Conservation (phyloP, 2,888 invertebrate genomes). For the Epinotia nisella region DNA sequence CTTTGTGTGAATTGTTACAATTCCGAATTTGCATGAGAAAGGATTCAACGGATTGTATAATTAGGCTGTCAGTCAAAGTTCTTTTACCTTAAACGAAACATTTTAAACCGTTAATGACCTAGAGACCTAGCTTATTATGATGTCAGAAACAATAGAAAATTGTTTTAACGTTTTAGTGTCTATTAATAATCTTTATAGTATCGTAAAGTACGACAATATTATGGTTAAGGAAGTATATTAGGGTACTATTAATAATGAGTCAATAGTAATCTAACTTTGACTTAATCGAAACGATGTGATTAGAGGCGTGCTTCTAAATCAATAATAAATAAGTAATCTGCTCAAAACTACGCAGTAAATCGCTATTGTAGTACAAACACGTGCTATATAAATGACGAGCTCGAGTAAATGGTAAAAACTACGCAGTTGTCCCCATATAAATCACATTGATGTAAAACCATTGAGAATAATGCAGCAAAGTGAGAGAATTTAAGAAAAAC, state of each 20-base stretch:
- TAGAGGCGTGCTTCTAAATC: slow-evolving; percentile 45
- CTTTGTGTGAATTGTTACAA: slow-evolving; percentile 51
- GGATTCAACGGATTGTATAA: slow-evolving; percentile 38
- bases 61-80: slow-evolving; percentile 43
- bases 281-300: neutral
- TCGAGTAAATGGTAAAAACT: slow-evolving; percentile 35
- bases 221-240: neutral
- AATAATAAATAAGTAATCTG: slow-evolving; percentile 57
- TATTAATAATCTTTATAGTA: slow-evolving; percentile 5
- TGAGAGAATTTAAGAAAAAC: neutral
- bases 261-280: neutral
- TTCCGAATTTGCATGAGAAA: slow-evolving; percentile 44
- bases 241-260: neutral
- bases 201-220: neutral
- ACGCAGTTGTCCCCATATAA: slow-evolving; percentile 22
- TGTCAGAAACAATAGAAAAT: slow-evolving; percentile 26
- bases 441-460: slow-evolving; percentile 10
- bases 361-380: slow-evolving; percentile 54
- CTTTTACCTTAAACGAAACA: slow-evolving; percentile 44
- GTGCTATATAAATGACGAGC: slow-evolving; percentile 35
- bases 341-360: slow-evolving; percentile 64
- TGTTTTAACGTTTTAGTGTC: neutral
- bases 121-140: slow-evolving; percentile 14
- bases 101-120: slow-evolving; percentile 44
- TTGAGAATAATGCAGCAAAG: neutral